Evolutionary conservation across 1,140 invertebrate species (phyloP).

Genomic region (Eurosta solidaginis): DNA sequence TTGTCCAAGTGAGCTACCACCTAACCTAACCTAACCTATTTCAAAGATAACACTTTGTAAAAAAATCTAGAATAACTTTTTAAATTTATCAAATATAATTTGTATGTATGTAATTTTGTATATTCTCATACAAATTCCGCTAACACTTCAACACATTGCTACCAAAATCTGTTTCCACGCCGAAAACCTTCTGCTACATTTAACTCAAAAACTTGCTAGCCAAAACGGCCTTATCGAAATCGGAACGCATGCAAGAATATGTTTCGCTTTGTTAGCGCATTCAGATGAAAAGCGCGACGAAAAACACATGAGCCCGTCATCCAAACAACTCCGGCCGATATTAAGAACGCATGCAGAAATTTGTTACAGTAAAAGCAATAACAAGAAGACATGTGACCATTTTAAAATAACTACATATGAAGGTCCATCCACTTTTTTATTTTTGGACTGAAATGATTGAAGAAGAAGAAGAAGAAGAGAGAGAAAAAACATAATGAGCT

Average conservation of each 20-base stretch:
- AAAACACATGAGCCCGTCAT: not conserved
- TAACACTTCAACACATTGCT: not conserved
- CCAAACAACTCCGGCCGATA: not conserved
- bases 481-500: constrained; percentile 47
- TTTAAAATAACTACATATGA: constrained; percentile 29
- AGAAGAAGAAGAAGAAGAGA: constrained; percentile 17
- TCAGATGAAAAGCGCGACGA: constrained; percentile 36
- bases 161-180: not conserved
- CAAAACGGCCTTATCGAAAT: constrained; percentile 29
- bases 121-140: too few species aligned
- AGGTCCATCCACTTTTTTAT: not conserved
- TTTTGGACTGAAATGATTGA: not conserved
- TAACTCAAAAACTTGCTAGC: not conserved
- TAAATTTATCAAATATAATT: too few species aligned
- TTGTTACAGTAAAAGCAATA: constrained; percentile 43
- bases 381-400: constrained; percentile 37
- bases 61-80: too few species aligned
- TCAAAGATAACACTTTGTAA: too few species aligned
- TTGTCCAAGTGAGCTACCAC: too few species aligned
- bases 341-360: constrained; percentile 50
- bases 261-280: constrained; percentile 53
- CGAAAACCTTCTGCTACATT: constrained; percentile 27
- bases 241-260: constrained; percentile 46
- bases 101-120: too few species aligned
- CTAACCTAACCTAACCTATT: too few species aligned